Percentiles rank a stretch among this genome's conserved stretches.
These are phyloP conservation scores for Leptinotarsa peninsularis DNA, from an alignment of 2,888 invertebrate species.

Conservation along the genomic window DNA sequence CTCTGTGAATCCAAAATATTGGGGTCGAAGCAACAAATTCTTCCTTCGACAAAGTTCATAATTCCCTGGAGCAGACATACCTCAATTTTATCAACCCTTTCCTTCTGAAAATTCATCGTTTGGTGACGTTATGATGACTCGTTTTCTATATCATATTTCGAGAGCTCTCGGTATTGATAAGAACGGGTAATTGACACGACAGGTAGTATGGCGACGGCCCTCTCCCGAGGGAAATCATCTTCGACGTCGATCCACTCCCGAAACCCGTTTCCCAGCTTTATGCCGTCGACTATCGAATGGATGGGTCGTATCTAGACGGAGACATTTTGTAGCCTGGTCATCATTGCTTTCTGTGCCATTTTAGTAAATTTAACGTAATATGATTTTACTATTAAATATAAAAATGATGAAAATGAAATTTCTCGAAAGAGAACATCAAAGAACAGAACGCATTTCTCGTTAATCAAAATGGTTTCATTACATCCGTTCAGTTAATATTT, in stretches of 20 bases:
- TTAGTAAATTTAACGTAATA: no score
- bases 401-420: no score
- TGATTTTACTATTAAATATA: no score
- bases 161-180: slow-evolving; percentile 15
- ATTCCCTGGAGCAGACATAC: neutral
- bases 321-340: slow-evolving; percentile 1
- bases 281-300: neutral
- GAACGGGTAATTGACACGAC: slow-evolving; percentile 24
- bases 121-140: slow-evolving; percentile 2
- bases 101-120: neutral
- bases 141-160: slow-evolving; percentile 10
- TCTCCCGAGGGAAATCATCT: slow-evolving; percentile 26
- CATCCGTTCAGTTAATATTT: no score
- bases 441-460: no score
- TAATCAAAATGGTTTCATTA: no score
- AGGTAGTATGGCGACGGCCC: slow-evolving; percentile 22
- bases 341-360: neutral
- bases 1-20: no score
- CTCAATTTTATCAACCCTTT: neutral
- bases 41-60: no score
- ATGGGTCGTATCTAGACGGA: slow-evolving; percentile 5
- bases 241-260: slow-evolving; percentile 19
- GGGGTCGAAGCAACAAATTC: no score
- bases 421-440: no score
- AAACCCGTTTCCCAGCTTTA: slow-evolving; percentile 4